Evolutionary conservation across 2,113 vertebrate species (phyloP), one percentile per base, ranked within the genome.

Genomic region (Burhinus oedicnemus): DNA sequence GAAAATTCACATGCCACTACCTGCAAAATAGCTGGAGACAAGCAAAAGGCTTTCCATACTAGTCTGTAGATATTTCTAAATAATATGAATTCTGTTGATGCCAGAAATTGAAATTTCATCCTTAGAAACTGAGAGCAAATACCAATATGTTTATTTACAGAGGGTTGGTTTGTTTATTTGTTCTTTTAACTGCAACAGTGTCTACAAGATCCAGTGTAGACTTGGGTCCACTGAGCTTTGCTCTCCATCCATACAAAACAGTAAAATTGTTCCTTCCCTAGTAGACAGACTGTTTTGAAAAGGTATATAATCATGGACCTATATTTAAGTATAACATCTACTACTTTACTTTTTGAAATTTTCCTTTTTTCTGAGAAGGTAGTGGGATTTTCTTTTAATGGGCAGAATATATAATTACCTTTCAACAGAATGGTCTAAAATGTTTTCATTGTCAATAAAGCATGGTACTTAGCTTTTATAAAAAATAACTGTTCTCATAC

Each of bases 231-330:
- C 7, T 36, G n/a, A 13, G 4, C 23, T 61, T 84, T 3, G 3
- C 4, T 1, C 4, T 71, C 6, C 29, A 23, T 25, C n/a, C 1
- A 0, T 30, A 15, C 0, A 54, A 52, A 83, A 14, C 3, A 36
- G 7, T 32, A 29, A 62, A 62, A 86, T 76, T 64, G 1, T 68
- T 75, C 26, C 18, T 69, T 76, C 15, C 10, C 5, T 71, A 25
- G 9, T 42, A 75, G 22, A 57, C 10, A 18, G 6, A 20, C 8
- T 26, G 3, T 34, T 79, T 76, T 55, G n/a, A 55, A 61, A 75
- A 68, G 3, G 5, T 52, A 3, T 47, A 8, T 29, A 85, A 64
- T 49, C 3, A 55, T 27, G 1, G 3, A 44, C 1, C 12, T 34
- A 15, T 19, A 47, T 70, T 80, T 30, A 44, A 64, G 26, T 55